A percentile compares a stretch with the other conserved stretches of the same genome.
Conservation (phyloP, 2,888 invertebrate genomes). For the Chymomyza caudatula region DNA sequence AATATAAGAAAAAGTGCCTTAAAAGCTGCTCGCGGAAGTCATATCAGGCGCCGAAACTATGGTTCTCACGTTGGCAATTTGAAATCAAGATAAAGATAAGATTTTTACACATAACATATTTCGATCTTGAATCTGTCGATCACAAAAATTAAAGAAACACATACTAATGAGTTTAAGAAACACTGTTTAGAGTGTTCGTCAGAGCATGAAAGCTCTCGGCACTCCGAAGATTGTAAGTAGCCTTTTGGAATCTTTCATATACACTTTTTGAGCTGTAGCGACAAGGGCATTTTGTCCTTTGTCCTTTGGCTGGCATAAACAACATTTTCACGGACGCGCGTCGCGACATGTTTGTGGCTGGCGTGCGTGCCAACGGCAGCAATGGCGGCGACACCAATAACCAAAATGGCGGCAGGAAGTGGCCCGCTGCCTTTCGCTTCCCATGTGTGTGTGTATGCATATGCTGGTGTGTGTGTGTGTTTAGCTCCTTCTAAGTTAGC, state of each 20-base stretch:
- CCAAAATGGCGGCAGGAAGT: background rate
- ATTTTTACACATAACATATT: too few relatives aligned
- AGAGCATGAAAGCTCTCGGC: too few relatives aligned
- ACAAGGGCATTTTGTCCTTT: background rate
- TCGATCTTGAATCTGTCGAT: too few relatives aligned
- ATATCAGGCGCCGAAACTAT: too few relatives aligned
- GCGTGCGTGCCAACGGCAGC: constrained; percentile 37
- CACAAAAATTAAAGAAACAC: too few relatives aligned
- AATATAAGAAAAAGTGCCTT: too few relatives aligned
- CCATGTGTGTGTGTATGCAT: background rate
- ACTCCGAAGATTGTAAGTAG: too few relatives aligned
- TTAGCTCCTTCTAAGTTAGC: background rate
- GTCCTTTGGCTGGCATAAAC: constrained; percentile 38
- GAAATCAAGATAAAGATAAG: too few relatives aligned
- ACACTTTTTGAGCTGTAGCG: background rate
- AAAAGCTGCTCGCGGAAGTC: too few relatives aligned
- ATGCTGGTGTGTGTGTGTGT: background rate
- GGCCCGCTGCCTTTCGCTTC: background rate
- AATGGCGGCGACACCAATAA: background rate
- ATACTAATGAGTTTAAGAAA: too few relatives aligned
- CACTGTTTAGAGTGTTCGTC: too few relatives aligned
- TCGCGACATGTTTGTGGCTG: constrained; percentile 59
- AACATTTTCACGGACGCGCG: constrained; percentile 46
- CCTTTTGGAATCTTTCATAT: background rate
- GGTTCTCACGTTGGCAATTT: too few relatives aligned